Evolutionary conservation across 2,797 vertebrate genomes (phyloP).

Genomic region (Peromyscus eremicus): DNA sequence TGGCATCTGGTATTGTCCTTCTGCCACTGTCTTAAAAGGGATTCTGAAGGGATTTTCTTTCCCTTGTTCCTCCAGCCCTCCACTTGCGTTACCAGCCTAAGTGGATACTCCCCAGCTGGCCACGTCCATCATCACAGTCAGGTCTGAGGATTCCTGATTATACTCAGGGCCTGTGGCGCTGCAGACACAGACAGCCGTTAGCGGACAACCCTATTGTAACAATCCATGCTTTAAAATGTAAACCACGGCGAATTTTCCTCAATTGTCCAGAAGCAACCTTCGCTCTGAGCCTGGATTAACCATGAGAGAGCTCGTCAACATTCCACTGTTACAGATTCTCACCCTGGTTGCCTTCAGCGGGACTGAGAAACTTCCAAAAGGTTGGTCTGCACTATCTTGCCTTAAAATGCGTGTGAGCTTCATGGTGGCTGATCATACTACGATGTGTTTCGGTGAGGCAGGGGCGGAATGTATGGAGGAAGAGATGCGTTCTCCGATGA

Average conservation of each 20-base stretch:
- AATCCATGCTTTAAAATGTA: conserved; percentile 87
- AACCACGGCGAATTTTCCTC: conserved; percentile 80
- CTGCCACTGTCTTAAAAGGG: conserved; percentile 89
- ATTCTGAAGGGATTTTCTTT: conserved; percentile 90
- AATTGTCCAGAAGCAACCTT: conserved; percentile 83
- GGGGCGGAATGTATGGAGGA: background rate
- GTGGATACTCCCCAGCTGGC: conserved; percentile 94
- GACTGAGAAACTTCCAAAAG: conserved; percentile 90
- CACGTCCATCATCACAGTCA: conserved; percentile 90
- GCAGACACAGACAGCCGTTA: conserved; percentile 83
- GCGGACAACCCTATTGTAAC: conserved; percentile 79
- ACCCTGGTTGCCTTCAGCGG: conserved; percentile 88
- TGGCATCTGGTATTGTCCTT: conserved; percentile 86
- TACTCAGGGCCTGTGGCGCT: conserved; percentile 89
- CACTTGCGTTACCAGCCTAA: conserved; percentile 88
- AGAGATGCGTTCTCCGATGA: background rate
- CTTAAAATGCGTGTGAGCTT: background rate
- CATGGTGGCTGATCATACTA: background rate
- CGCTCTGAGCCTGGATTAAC: conserved; percentile 87
- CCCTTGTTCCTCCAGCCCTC: conserved; percentile 90
- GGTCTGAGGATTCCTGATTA: conserved; percentile 92
- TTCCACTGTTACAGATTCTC: conserved; percentile 89
- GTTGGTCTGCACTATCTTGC: conserved; percentile 86
- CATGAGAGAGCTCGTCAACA: conserved; percentile 91
- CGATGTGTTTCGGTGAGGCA: background rate